Evolutionary conservation across 2,797 vertebrate genomes (phyloP), one percentile per base, ranked within the genome.

Genomic region (Anabas testudineus): DNA sequence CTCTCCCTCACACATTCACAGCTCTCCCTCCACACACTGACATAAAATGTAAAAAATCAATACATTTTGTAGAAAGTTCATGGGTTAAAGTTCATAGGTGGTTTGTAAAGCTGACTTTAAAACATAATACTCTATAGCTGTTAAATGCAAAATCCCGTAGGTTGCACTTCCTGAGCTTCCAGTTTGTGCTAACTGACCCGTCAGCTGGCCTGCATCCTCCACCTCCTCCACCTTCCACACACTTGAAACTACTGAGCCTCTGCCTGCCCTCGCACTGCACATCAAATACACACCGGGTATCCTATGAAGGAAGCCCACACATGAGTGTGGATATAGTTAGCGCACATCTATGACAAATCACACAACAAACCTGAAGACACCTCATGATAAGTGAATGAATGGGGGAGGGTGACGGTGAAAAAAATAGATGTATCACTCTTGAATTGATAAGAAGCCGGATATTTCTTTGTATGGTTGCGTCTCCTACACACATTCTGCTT

Each of bases 401-500:
- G 82, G 85, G 81, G 79, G 88, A 88, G 73, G 54, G 66, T 39
- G 71, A 76, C 53, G 21, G 19, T 24, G 13, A 32, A 41, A 73
- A 83, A 16, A 66, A 52, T 70, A 67, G 7, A 80, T 62, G 19
- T 36, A 82, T 83, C 78, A 79, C 58, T 37, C 15, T 70, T 54
- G 73, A 77, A 53, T 18, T 64, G 43, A 70, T 64, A 69, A 65
- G 58, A 75, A 64, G 77, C 85, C 88, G 83, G 90, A 91, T 78
- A 67, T 90, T 30, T 78, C 83, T 87, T 81, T 90, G 78, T 86
- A 83, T 80, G 86, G 75, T 21, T 28, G 24, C 30, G 28, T 74
- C 88, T 85, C 90, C 89, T 85, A 89, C 88, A 68, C 88, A 85
- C 78, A 78, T 74, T 86, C 77, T 88, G 86, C 24, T 81, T 66